These are phyloP conservation scores for Cremastinae sp. DNA, from an alignment of 2,888 invertebrate species.

Conservation along the genomic window DNA sequence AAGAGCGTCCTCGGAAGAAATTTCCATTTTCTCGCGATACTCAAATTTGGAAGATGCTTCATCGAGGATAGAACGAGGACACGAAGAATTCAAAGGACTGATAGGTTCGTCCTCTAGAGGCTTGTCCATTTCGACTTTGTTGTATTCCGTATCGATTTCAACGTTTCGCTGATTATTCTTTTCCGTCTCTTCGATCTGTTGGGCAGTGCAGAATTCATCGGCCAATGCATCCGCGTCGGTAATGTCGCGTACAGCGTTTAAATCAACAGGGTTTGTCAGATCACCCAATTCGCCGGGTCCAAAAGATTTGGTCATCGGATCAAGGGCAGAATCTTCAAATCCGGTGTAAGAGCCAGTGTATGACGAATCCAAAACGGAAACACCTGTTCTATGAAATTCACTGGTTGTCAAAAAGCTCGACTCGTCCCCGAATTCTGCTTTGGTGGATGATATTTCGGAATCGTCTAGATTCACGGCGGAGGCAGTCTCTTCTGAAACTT, in stretches of 20 bases:
- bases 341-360: slow-evolving; percentile 67
- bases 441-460: slow-evolving; percentile 81
- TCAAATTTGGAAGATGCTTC: not conserved
- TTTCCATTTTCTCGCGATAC: not conserved
- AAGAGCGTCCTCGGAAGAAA: not conserved
- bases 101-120: slow-evolving; percentile 36
- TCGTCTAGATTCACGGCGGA: slow-evolving; percentile 78
- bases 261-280: slow-evolving; percentile 75
- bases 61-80: not conserved
- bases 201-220: slow-evolving; percentile 11
- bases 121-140: slow-evolving; percentile 17
- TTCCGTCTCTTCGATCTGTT: slow-evolving; percentile 25
- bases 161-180: slow-evolving; percentile 47
- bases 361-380: slow-evolving; percentile 72
- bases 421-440: slow-evolving; percentile 82
- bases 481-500: slow-evolving; percentile 71
- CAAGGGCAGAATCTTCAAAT: slow-evolving; percentile 68
- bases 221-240: slow-evolving; percentile 69
- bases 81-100: slow-evolving; percentile 49
- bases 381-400: slow-evolving; percentile 70
- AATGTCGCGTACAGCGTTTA: slow-evolving; percentile 80
- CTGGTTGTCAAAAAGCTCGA: slow-evolving; percentile 76
- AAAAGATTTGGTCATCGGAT: slow-evolving; percentile 77
- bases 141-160: slow-evolving; percentile 54
- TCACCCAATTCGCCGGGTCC: slow-evolving; percentile 73